phyloP scores from a whole-genome alignment of 2,113 vertebrate species.

The Pseudolaguvia tuberculata region DNA sequence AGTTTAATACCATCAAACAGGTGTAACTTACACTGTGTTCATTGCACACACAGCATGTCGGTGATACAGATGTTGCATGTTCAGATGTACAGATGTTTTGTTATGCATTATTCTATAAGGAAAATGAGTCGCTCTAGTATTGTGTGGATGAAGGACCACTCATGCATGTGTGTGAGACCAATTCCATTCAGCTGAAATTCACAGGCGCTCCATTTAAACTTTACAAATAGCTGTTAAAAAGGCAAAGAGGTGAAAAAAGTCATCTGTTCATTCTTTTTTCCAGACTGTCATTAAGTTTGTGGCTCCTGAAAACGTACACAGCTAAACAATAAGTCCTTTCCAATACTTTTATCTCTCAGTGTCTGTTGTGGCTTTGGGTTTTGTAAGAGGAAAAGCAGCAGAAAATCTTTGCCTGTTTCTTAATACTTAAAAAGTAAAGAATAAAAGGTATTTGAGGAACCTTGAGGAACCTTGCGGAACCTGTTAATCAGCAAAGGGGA shows the following conservation, averaged over 20 bases:
- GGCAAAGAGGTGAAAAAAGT: background rate
- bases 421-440: no score
- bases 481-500: no score
- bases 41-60: background rate
- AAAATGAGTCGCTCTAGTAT: no score
- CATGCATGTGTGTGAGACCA: slow-evolving; percentile 10
- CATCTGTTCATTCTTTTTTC: background rate
- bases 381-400: background rate
- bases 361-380: background rate
- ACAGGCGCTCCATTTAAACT: background rate
- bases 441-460: no score
- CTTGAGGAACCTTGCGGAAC: no score
- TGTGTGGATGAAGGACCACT: background rate
- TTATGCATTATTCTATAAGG: no score
- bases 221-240: background rate
- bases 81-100: no score
- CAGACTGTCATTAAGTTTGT: slow-evolving; percentile 1
- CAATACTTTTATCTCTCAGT: background rate
- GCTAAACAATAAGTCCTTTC: background rate
- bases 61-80: background rate
- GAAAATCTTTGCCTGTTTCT: no score
- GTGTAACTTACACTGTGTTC: background rate
- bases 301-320: slow-evolving; percentile 4
- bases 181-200: slow-evolving; percentile 24
- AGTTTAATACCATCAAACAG: background rate